Percentiles rank a stretch among this genome's conserved stretches.
These are phyloP conservation scores for Colletes latitarsis DNA, from an alignment of 1,140 invertebrate genomes.

Conservation along the genomic window DNA sequence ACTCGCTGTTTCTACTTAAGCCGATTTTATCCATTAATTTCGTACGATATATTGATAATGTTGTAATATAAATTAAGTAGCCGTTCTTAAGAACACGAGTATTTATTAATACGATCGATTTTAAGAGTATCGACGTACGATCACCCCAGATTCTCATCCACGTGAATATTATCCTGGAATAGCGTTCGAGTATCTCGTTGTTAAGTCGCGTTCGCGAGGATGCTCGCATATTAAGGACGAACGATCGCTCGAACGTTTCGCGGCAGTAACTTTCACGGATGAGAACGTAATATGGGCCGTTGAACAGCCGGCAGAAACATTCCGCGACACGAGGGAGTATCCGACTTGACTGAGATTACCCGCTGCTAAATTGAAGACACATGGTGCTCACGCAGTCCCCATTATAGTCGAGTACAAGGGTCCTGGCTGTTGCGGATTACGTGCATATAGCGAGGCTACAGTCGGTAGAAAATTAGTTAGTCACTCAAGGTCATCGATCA, in stretches of 20 bases:
- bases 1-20: too few relatives aligned
- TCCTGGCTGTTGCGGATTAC: slow-evolving; percentile 35
- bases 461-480: background rate
- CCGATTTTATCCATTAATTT: too few relatives aligned
- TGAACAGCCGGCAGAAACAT: slow-evolving; percentile 23
- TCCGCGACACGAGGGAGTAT: slow-evolving; percentile 23
- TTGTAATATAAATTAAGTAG: too few relatives aligned
- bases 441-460: background rate
- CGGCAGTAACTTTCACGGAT: background rate
- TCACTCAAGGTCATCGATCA: too few relatives aligned
- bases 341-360: background rate
- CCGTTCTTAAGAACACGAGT: background rate
- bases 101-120: background rate
- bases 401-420: slow-evolving; percentile 5
- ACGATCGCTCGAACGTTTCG: slow-evolving; percentile 14
- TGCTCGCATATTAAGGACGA: background rate
- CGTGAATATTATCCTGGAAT: background rate
- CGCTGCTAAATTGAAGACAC: slow-evolving; percentile 40
- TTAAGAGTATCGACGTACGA: background rate
- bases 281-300: slow-evolving; percentile 21
- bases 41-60: too few relatives aligned
- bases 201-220: background rate
- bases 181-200: background rate
- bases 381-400: background rate
- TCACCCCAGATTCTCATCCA: background rate